Evolutionary conservation across 2,888 invertebrate species (phyloP), one percentile per base, ranked within the genome.

Genomic region (Hirtodrosophila alboralis): DNA sequence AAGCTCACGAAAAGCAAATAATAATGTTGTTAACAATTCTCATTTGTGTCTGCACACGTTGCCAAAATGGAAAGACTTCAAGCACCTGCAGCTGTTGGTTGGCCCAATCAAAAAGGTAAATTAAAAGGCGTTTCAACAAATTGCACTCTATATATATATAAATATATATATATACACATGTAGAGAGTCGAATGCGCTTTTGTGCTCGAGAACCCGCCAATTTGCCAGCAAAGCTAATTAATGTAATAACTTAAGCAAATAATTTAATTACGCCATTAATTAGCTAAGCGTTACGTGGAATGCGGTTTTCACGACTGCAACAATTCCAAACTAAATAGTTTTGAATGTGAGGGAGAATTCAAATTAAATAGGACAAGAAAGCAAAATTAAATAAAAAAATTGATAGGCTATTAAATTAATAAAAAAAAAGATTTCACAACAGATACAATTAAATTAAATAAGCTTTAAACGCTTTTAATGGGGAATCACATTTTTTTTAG

Each of bases 191-290:
- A 28, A 37, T 37, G 43, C 33, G n/a, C n/a, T n/a, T 8, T 44
- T 8, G n/a, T 26, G 53, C 49, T 34, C 57, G 56, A 77, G 86
- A 77, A 83, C 62, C 51, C 53, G 36, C 27, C 18, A 49, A 40
- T 52, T 44, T 31, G 38, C 37, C 33, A 60, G 38, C 12, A 48
- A 44, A 33, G 37, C 45, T 30, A 84, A 78, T 78, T 78, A 84
- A 40, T 72, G 45, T 57, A 68, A 63, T 61, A 63, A 60, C 52
- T 53, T 61, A 53, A 53, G 18, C 43, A 66, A 75, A 66, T 66
- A 53, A 59, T 66, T 59, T 57, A 79, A 79, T 78, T 79, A 37
- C 67, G 62, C 63, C 44, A 65, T 65, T 58, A 75, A 77, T 83
- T 75, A 78, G 47, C 47, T 38, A 38, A 38, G 60, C 72, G 43